A percentile compares a stretch with the other conserved stretches of the same genome.
Evolutionary conservation across 2,113 vertebrate species (phyloP).

Genomic region (Agelaius phoeniceus): DNA sequence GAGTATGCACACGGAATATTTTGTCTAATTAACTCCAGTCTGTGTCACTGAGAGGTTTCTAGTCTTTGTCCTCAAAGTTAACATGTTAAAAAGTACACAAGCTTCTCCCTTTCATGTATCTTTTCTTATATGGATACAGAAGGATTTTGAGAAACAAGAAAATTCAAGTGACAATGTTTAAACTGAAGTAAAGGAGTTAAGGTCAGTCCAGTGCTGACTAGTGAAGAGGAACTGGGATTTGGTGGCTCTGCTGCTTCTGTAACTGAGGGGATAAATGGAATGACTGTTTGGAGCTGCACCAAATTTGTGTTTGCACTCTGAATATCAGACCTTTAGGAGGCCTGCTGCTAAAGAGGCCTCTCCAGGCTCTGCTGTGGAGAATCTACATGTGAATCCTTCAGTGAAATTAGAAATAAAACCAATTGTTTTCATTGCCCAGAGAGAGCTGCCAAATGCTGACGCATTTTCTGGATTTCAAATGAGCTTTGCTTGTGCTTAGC

Average conservation of each 20-base stretch:
- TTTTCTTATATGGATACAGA: not conserved
- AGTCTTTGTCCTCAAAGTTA: slow-evolving; percentile 49
- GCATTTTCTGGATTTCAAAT: not conserved
- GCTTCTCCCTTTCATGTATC: not conserved
- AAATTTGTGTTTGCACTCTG: not conserved
- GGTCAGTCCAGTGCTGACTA: not conserved
- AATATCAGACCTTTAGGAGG: not conserved
- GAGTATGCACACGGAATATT: slow-evolving; percentile 54
- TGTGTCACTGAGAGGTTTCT: slow-evolving; percentile 53
- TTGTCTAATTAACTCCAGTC: slow-evolving; percentile 64
- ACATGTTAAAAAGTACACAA: slow-evolving; percentile 9
- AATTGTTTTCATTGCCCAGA: not conserved
- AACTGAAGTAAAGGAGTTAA: not conserved
- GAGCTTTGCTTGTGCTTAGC: not conserved
- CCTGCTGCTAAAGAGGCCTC: not conserved
- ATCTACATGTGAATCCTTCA: not conserved
- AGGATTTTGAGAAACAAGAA: not conserved
- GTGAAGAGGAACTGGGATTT: not conserved
- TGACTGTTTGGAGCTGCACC: not conserved
- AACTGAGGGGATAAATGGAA: not conserved
- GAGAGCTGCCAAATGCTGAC: not conserved
- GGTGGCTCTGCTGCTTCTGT: not conserved
- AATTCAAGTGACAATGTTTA: not conserved
- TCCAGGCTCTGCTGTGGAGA: not conserved
- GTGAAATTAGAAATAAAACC: not conserved